Evolutionary conservation across 2,797 vertebrate species (phyloP).

Genomic region (Coregonus sp.): DNA sequence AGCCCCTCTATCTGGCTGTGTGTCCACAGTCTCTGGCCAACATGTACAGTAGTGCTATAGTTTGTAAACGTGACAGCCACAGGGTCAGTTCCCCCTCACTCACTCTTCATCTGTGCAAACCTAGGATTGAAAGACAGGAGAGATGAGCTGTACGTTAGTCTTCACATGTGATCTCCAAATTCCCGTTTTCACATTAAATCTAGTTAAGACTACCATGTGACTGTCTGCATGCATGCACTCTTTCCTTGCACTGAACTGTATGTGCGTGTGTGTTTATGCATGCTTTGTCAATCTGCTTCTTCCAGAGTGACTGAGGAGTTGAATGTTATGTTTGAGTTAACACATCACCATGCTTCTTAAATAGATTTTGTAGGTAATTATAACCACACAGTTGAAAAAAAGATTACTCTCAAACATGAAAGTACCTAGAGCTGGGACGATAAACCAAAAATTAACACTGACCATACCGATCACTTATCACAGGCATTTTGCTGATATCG

Average conservation of each 20-base stretch:
- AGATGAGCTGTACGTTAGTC: not conserved
- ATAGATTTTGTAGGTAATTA: too few relatives aligned
- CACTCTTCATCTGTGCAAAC: constrained; percentile 97
- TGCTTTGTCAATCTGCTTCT: too few relatives aligned
- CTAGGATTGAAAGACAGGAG: constrained; percentile 66
- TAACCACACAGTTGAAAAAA: too few relatives aligned
- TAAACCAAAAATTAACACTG: too few relatives aligned
- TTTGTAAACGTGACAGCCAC: constrained; percentile 73
- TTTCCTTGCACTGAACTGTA: not conserved
- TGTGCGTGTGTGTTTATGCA: not conserved
- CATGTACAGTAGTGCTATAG: constrained; percentile 91
- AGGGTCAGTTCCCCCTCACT: constrained; percentile 27
- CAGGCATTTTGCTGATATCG: too few relatives aligned
- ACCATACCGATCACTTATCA: too few relatives aligned
- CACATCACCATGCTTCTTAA: too few relatives aligned
- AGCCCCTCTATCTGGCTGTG: too few relatives aligned
- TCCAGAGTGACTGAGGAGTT: too few relatives aligned
- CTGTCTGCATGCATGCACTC: not conserved
- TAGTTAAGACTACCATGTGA: not conserved
- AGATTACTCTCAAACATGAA: too few relatives aligned
- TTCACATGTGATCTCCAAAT: not conserved
- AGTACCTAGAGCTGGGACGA: too few relatives aligned
- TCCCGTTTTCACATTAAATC: not conserved
- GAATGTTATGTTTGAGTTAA: too few relatives aligned
- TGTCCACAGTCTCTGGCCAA: constrained; percentile 55